phyloP scores from a whole-genome alignment of 35 echinoderm and acorn worm genomes.

The Patiria miniata region DNA sequence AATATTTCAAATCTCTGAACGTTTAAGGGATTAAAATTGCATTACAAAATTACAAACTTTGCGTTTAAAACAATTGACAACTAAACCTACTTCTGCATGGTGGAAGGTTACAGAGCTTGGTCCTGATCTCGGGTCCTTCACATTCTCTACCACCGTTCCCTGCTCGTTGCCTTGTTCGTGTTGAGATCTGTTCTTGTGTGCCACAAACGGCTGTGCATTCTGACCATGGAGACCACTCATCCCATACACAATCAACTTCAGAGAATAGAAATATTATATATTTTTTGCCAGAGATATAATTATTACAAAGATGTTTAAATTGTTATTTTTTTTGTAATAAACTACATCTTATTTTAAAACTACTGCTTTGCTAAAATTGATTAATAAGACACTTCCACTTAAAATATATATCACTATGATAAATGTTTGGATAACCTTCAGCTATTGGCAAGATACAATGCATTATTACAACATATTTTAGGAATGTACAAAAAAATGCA shows the following conservation, averaged over 20 bases:
- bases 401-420: too few species aligned
- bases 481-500: background rate
- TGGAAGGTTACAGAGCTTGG: slow-evolving; percentile 12
- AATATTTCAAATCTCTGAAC: too few species aligned
- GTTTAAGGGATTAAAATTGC: too few species aligned
- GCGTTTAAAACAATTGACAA: too few species aligned
- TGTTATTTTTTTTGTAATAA: too few species aligned
- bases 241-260: background rate
- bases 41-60: too few species aligned
- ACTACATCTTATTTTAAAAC: too few species aligned
- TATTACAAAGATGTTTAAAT: too few species aligned
- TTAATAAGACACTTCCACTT: too few species aligned
- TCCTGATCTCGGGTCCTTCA: background rate
- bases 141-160: background rate
- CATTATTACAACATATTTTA: background rate
- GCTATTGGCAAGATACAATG: background rate
- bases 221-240: slow-evolving; percentile 13
- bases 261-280: background rate
- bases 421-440: background rate
- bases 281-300: too few species aligned
- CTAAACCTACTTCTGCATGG: background rate
- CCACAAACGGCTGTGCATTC: background rate
- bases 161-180: background rate
- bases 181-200: slow-evolving; percentile 9
- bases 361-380: too few species aligned